Conservation (phyloP, 2,113 vertebrate species). For the Forbesichthys agassizii region DNA sequence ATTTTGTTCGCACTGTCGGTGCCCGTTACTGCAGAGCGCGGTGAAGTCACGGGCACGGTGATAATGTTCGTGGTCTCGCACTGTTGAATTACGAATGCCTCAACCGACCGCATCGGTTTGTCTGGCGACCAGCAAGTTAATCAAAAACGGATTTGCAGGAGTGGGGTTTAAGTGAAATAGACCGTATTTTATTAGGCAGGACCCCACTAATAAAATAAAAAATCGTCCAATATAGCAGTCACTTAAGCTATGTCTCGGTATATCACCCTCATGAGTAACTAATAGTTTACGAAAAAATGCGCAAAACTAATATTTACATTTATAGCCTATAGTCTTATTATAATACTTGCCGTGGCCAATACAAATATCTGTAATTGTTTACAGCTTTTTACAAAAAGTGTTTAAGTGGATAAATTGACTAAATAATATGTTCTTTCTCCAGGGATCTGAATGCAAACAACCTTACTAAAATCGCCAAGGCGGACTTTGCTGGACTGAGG, state of each 20-base stretch:
- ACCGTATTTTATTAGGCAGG: slow-evolving; percentile 38
- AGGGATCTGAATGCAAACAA: slow-evolving; percentile 99
- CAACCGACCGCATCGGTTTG: slow-evolving; percentile 62
- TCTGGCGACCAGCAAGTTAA: slow-evolving; percentile 68
- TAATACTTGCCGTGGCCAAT: background rate
- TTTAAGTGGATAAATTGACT: background rate
- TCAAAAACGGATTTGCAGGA: slow-evolving; percentile 75
- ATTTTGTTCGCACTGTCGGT: background rate
- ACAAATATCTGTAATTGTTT: background rate
- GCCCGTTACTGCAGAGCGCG: slow-evolving; percentile 24
- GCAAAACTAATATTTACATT: background rate
- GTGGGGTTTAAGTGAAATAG: slow-evolving; percentile 57
- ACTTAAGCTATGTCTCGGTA: slow-evolving; percentile 10
- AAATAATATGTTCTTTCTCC: slow-evolving; percentile 32
- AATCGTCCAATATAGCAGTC: slow-evolving; percentile 11
- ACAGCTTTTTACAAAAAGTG: background rate
- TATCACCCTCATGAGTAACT: slow-evolving; percentile 25
- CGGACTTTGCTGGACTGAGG: slow-evolving; percentile 92
- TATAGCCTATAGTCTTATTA: background rate
- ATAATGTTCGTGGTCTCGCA: slow-evolving; percentile 60
- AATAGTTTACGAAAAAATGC: background rate
- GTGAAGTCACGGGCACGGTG: slow-evolving; percentile 54
- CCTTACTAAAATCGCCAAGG: slow-evolving; percentile 96
- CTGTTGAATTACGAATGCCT: slow-evolving; percentile 63
- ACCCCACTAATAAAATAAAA: slow-evolving; percentile 41